Evolutionary conservation across 2,888 invertebrate genomes (phyloP), one percentile per base, ranked within the genome.

Genomic region (Drosophila antonietae): DNA sequence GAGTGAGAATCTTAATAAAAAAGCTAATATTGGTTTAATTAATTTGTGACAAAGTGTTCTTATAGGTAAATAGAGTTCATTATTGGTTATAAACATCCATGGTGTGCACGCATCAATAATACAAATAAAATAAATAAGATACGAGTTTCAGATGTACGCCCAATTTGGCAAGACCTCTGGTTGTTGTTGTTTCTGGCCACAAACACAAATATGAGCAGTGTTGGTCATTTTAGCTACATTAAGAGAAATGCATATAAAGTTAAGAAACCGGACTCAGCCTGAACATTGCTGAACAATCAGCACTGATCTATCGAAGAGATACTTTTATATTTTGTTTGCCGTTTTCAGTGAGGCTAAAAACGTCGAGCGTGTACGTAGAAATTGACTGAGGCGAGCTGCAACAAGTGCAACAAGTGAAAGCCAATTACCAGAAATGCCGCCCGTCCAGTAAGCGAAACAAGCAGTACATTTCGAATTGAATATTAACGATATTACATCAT

Each of bases 371-470:
- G n/a, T 41, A 41, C 41, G 41, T 41, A 41, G 41, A 62, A 64
- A 73, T 72, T 73, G 56, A 77, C 71, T 68, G 71, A 74, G 57
- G 61, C 69, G 69, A 64, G 72, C 81, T 70, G 75, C 79, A 75
- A 73, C 81, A 81, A 84, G 81, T 88, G 81, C 87, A 72, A 77
- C 78, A 81, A 85, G 89, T 89, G 85, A 85, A 85, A 85, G 75
- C 84, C 68, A 81, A 70, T 68, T 61, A 64, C 79, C 49, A 68
- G 68, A 68, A 80, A 86, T 86, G 86, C 86, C 86, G 73, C 89
- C 86, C 68, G 86, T 87, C 74, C 86, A 86, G 86, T 86, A 86
- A 86, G 86, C 83, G 70, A 81, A 66, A 9, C 39, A 47, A 65
- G 61, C 37, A 79, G 68, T 82, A 64, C 59, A 56, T 65, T 69